A percentile compares a stretch with the other conserved stretches of the same genome.
Conservation (phyloP, 2,113 vertebrate genomes). For the Brienomyrus longianalis region DNA sequence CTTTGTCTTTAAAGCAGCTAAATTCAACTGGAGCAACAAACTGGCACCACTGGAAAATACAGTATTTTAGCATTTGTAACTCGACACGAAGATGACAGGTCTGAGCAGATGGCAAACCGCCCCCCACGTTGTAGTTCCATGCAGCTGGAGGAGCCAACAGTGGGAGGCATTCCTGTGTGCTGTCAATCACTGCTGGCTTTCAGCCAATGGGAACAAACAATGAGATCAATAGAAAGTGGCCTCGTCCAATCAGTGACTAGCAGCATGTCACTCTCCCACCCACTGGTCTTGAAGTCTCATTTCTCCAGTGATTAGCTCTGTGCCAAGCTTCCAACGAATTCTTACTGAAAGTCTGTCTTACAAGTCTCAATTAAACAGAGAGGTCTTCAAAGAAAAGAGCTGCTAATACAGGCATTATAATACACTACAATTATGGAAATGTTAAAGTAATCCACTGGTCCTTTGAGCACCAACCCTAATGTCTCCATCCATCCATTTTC, state of each 20-base stretch:
- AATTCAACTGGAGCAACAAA: background rate
- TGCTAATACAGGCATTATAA: background rate
- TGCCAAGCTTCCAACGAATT: background rate
- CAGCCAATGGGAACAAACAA: background rate
- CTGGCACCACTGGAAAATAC: background rate
- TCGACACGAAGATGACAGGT: background rate
- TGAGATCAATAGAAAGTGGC: background rate
- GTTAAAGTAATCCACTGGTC: background rate
- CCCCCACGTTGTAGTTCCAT: background rate
- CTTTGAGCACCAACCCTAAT: background rate
- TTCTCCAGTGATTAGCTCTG: background rate
- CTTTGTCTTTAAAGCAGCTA: background rate
- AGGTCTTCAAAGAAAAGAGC: background rate
- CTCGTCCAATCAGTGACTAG: background rate
- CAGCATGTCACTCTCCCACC: background rate
- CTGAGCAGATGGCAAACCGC: background rate
- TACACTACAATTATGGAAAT: background rate
- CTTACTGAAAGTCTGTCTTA: background rate
- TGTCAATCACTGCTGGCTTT: background rate
- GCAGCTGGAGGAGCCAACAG: background rate
- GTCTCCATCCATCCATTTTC: background rate
- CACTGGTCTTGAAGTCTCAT: background rate
- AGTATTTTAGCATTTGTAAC: background rate
- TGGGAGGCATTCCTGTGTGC: background rate
- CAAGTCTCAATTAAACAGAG: background rate